phyloP scores from a whole-genome alignment of 2,888 invertebrate genomes.

The Zygothrica quintamaculata region DNA sequence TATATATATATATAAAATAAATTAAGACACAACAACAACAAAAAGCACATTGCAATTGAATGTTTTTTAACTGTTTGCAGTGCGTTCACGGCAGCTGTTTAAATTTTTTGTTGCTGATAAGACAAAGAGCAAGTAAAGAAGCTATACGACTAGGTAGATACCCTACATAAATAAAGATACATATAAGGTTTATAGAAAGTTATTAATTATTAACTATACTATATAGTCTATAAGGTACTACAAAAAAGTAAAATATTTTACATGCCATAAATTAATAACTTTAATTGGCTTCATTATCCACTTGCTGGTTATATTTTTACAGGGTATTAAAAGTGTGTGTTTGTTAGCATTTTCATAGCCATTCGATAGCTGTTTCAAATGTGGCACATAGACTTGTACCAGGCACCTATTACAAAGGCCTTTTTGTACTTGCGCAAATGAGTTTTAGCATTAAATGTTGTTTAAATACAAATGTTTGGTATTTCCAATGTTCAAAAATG shows the following conservation, averaged over 20 bases:
- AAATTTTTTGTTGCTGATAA: slow-evolving; percentile 67
- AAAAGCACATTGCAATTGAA: slow-evolving; percentile 48
- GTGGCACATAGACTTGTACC: slow-evolving; percentile 44
- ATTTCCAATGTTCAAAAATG: slow-evolving; percentile 56
- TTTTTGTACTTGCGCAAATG: slow-evolving; percentile 68
- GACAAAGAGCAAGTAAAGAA: slow-evolving; percentile 22
- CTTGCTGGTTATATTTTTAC: neutral
- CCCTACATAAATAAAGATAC: slow-evolving; percentile 1
- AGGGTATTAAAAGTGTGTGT: slow-evolving; percentile 17
- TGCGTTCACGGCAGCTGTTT: slow-evolving; percentile 69
- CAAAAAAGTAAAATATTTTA: too few species aligned
- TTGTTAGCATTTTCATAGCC: slow-evolving; percentile 12
- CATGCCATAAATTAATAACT: too few species aligned
- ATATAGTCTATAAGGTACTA: too few species aligned
- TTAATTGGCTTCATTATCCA: neutral
- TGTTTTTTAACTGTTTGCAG: slow-evolving; percentile 47
- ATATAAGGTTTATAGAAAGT: too few species aligned
- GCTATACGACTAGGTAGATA: neutral
- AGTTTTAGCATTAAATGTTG: slow-evolving; percentile 55
- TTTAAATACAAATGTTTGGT: slow-evolving; percentile 61
- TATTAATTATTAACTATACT: too few species aligned
- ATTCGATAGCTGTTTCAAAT: slow-evolving; percentile 42
- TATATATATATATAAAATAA: slow-evolving; percentile 20
- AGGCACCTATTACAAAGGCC: slow-evolving; percentile 27
- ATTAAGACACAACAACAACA: slow-evolving; percentile 1